Percentiles rank a stretch among this genome's conserved stretches.
These are phyloP conservation scores for Dasysyrphus albostriatus DNA, from an alignment of 2,888 invertebrate species.

Conservation along the genomic window DNA sequence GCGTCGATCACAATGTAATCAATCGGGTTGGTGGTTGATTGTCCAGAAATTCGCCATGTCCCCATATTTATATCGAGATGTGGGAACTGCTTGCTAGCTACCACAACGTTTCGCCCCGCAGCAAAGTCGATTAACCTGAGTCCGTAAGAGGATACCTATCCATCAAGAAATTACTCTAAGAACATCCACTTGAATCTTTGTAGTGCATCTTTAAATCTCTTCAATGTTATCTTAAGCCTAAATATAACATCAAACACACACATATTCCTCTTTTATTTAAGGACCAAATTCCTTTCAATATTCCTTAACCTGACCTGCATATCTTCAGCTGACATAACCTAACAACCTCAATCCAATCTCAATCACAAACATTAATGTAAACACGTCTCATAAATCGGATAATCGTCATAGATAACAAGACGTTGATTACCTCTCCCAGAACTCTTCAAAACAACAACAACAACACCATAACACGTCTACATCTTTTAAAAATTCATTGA, in stretches of 20 bases:
- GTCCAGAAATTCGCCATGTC: too few species aligned
- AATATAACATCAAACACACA: not conserved
- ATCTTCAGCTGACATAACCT: not conserved
- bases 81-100: too few species aligned
- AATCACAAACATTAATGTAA: not conserved
- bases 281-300: not conserved
- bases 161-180: too few species aligned
- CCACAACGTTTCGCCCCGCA: too few species aligned
- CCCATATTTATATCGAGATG: too few species aligned
- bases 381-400: slow-evolving; percentile 26
- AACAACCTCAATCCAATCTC: slow-evolving; percentile 6
- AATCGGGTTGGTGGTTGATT: too few species aligned
- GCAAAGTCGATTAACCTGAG: too few species aligned
- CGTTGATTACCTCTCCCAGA: slow-evolving; percentile 13
- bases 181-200: not conserved
- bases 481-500: slow-evolving; percentile 28
- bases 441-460: not conserved
- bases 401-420: slow-evolving; percentile 46
- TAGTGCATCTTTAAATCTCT: not conserved
- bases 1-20: too few species aligned
- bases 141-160: too few species aligned
- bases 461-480: not conserved
- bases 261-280: not conserved
- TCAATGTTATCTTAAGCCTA: not conserved
- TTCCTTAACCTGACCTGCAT: not conserved